Evolutionary conservation across 2,888 invertebrate genomes (phyloP).

Genomic region (Chamaedrilus cognettii): DNA sequence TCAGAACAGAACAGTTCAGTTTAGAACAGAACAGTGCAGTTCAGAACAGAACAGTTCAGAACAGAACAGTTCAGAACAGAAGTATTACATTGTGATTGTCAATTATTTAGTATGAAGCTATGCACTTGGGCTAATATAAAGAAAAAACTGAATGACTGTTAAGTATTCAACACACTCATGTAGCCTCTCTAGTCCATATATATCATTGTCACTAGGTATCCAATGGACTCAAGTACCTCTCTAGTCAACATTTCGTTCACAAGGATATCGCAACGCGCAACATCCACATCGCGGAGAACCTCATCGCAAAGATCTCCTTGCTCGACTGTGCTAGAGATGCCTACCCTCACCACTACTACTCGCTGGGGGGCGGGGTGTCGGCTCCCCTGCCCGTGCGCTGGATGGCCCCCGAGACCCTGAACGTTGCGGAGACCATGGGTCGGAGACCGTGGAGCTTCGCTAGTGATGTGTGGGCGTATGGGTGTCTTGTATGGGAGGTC

Average conservation of each 20-base stretch:
- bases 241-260: not conserved
- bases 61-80: no score
- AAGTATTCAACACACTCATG: no score
- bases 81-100: no score
- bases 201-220: no score
- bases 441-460: not conserved
- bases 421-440: not conserved
- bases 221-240: constrained; percentile 3
- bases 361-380: not conserved
- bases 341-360: not conserved
- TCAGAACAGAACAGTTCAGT: no score
- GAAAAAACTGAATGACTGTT: no score
- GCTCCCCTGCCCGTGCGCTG: not conserved
- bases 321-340: not conserved
- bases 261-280: constrained; percentile 7
- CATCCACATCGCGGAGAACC: not conserved
- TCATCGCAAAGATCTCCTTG: constrained; percentile 1
- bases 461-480: not conserved
- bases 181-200: no score
- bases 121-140: no score
- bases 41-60: no score
- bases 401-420: constrained; percentile 1
- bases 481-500: constrained; percentile 4
- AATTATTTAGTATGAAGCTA: no score
- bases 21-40: no score